Percentiles rank a stretch among this genome's conserved stretches.
Evolutionary conservation across 2,888 invertebrate genomes (phyloP).

Genomic region (Luffia ferchaultella): DNA sequence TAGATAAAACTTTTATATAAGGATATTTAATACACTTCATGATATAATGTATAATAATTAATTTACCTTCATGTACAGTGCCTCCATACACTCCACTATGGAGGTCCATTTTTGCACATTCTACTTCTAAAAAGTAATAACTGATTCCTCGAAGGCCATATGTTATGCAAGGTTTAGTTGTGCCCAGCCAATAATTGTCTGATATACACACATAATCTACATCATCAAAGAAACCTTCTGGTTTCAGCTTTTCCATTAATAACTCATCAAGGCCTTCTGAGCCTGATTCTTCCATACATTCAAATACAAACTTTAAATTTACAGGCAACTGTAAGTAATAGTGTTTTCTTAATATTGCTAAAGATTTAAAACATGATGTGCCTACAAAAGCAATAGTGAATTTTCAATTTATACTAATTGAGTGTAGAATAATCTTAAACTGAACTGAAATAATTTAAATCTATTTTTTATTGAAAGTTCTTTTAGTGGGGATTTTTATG

Average conservation of each 20-base stretch:
- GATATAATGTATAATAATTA: conserved; percentile 13
- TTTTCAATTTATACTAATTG: no score
- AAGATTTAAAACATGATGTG: no score
- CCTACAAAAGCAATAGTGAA: no score
- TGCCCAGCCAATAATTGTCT: conserved; percentile 99
- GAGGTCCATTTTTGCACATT: conserved; percentile 90
- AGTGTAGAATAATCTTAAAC: no score
- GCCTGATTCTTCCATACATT: conserved; percentile 99
- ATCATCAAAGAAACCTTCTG: conserved; percentile 78
- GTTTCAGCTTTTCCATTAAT: conserved; percentile 61
- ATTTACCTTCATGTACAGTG: conserved; percentile 78
- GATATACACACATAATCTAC: conserved; percentile 97
- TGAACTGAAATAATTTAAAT: no score
- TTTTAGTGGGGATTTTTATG: no score
- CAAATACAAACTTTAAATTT: conserved; percentile 90
- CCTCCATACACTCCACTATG: conserved; percentile 98
- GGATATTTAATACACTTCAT: no score
- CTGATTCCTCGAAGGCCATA: conserved; percentile 95
- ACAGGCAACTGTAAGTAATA: conserved; percentile 66
- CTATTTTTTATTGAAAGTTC: no score
- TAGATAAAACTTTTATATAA: no score
- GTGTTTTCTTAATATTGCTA: no score
- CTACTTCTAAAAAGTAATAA: conserved; percentile 89
- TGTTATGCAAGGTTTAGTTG: conserved; percentile 95
- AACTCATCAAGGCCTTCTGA: conserved; percentile 95